phyloP scores from a whole-genome alignment of 2,888 invertebrate genomes.

The Strigamia transsilvanica region DNA sequence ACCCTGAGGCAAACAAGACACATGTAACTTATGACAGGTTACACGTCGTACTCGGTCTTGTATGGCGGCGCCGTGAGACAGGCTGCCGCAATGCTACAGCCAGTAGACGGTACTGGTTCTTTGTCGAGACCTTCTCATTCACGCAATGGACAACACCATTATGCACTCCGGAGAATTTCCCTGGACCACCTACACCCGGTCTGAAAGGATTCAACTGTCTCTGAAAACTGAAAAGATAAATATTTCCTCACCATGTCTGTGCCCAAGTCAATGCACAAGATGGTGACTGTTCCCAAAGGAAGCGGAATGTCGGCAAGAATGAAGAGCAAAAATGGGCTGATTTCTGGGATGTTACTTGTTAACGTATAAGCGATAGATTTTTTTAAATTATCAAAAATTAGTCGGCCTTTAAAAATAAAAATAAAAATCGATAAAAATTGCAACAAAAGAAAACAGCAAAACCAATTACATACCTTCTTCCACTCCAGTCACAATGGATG shows the following conservation, averaged over 20 bases:
- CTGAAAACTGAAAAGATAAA: too few species aligned
- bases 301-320: slow-evolving; percentile 66
- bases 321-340: slow-evolving; percentile 67
- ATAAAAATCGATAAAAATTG: not conserved
- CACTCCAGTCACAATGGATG: slow-evolving; percentile 59
- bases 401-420: slow-evolving; percentile 59
- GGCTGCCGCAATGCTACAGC: too few species aligned
- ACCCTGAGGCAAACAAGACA: too few species aligned
- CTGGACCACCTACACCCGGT: too few species aligned
- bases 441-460: not conserved
- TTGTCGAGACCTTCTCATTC: too few species aligned
- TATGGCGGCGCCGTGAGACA: too few species aligned
- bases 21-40: too few species aligned
- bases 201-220: too few species aligned
- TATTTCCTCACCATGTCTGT: slow-evolving; percentile 65
- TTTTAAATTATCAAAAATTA: slow-evolving; percentile 69
- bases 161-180: too few species aligned
- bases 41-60: too few species aligned
- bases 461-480: slow-evolving; percentile 58
- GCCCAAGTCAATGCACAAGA: slow-evolving; percentile 68
- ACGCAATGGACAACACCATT: too few species aligned
- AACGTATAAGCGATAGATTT: slow-evolving; percentile 69
- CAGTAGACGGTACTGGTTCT: too few species aligned
- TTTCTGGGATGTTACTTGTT: slow-evolving; percentile 68
- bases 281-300: slow-evolving; percentile 68